Percentiles rank a stretch among this genome's conserved stretches.
phyloP scores from a whole-genome alignment of 2,113 vertebrate genomes.

The Misgurnus anguillicaudatus region DNA sequence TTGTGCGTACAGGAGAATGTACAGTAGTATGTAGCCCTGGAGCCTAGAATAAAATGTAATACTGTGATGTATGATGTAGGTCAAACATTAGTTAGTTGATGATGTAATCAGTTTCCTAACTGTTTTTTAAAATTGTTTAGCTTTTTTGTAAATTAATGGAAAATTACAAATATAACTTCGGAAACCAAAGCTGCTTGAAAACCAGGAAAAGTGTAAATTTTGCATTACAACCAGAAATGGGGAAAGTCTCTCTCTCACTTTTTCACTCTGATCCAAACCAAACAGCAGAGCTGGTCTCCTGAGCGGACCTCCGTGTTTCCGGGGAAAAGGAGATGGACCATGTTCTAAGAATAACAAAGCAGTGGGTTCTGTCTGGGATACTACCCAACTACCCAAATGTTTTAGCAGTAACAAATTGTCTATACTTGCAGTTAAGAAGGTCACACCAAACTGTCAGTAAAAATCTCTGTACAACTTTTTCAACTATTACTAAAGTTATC shows the following conservation, averaged over 20 bases:
- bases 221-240: constrained; percentile 32
- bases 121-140: too few species aligned
- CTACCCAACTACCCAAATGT: constrained; percentile 1
- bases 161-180: too few species aligned
- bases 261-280: constrained; percentile 32
- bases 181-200: constrained; percentile 15
- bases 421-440: constrained; percentile 1
- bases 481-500: neutral
- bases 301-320: constrained; percentile 44
- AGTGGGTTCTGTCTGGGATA: constrained; percentile 2
- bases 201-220: constrained; percentile 45
- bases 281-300: constrained; percentile 45
- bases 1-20: too few species aligned
- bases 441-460: constrained; percentile 2
- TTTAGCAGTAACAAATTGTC: constrained; percentile 17
- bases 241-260: constrained; percentile 8
- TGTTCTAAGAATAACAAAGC: constrained; percentile 46
- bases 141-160: too few species aligned
- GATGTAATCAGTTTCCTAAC: too few species aligned
- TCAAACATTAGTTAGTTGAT: too few species aligned
- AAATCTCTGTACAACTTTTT: neutral
- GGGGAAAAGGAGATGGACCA: constrained; percentile 37
- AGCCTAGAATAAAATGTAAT: too few species aligned
- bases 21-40: too few species aligned
- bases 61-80: too few species aligned